phyloP scores from a whole-genome alignment of 2,888 invertebrate genomes.

The Itoplectis maculator region DNA sequence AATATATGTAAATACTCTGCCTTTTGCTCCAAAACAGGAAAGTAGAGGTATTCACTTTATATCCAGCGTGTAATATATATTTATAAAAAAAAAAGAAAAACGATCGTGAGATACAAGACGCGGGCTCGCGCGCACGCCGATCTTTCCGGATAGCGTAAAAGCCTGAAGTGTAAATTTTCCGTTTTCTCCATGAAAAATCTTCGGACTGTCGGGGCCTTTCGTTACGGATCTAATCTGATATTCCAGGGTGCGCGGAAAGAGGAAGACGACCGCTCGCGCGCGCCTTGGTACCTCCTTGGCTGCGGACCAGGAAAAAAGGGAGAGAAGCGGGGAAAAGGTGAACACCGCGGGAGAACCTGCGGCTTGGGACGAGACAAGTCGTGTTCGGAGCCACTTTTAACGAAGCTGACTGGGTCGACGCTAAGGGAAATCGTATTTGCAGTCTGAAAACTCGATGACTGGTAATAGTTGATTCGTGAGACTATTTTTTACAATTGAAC shows the following conservation, averaged over 20 bases:
- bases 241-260: constrained; percentile 25
- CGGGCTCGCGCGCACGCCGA: constrained; percentile 59
- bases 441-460: too few relatives aligned
- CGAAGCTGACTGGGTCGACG: neutral
- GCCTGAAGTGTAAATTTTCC: constrained; percentile 44
- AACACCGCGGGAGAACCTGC: constrained; percentile 15
- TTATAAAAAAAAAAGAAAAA: constrained; percentile 30
- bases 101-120: constrained; percentile 44
- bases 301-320: constrained; percentile 7
- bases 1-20: constrained; percentile 42
- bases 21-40: constrained; percentile 1
- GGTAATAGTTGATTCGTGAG: too few relatives aligned
- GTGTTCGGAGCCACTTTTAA: neutral
- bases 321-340: constrained; percentile 30
- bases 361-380: neutral
- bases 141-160: constrained; percentile 54
- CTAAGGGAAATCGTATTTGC: neutral
- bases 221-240: constrained; percentile 62
- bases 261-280: constrained; percentile 16
- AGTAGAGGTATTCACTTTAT: constrained; percentile 14
- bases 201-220: constrained; percentile 38
- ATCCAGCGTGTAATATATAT: constrained; percentile 28
- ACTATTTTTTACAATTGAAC: too few relatives aligned
- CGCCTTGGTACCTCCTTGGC: neutral
- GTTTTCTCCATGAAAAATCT: constrained; percentile 44